Evolutionary conservation across 2,888 invertebrate genomes (phyloP).

Genomic region (Drosophila koepferae): DNA sequence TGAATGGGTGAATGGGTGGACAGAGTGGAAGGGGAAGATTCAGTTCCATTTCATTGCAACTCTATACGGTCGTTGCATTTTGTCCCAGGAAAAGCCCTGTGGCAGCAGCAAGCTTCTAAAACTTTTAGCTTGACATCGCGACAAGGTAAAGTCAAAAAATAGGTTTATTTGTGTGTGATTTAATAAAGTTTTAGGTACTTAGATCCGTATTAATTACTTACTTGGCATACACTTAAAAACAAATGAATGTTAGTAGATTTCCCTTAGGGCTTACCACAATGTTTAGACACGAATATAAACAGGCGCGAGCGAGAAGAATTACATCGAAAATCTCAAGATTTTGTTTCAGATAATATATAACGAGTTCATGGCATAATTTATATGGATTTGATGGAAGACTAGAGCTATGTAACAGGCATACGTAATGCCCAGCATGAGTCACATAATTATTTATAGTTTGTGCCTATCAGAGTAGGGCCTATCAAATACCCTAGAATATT

Average conservation of each 20-base stretch:
- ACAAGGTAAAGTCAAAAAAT: slow-evolving; percentile 23
- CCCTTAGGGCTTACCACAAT: slow-evolving; percentile 60
- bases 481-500: slow-evolving; percentile 38
- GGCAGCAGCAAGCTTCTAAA: slow-evolving; percentile 31
- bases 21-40: too few species aligned
- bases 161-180: background rate
- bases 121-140: slow-evolving; percentile 48
- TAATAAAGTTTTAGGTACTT: background rate
- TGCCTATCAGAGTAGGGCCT: background rate
- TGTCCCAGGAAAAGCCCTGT: slow-evolving; percentile 42
- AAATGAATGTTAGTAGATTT: background rate
- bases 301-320: slow-evolving; percentile 78
- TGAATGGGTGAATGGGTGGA: too few species aligned
- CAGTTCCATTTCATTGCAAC: slow-evolving; percentile 71
- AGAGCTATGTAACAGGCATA: slow-evolving; percentile 41
- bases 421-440: slow-evolving; percentile 2
- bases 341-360: background rate
- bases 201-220: slow-evolving; percentile 31
- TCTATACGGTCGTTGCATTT: slow-evolving; percentile 55
- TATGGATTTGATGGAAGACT: slow-evolving; percentile 67
- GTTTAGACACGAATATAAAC: slow-evolving; percentile 64
- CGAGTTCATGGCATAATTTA: slow-evolving; percentile 1
- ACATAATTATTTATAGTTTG: background rate
- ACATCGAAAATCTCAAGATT: slow-evolving; percentile 63
- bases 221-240: slow-evolving; percentile 15